phyloP scores from a whole-genome alignment of 1,140 invertebrate species.

The Meloidogyne floridensis region DNA sequence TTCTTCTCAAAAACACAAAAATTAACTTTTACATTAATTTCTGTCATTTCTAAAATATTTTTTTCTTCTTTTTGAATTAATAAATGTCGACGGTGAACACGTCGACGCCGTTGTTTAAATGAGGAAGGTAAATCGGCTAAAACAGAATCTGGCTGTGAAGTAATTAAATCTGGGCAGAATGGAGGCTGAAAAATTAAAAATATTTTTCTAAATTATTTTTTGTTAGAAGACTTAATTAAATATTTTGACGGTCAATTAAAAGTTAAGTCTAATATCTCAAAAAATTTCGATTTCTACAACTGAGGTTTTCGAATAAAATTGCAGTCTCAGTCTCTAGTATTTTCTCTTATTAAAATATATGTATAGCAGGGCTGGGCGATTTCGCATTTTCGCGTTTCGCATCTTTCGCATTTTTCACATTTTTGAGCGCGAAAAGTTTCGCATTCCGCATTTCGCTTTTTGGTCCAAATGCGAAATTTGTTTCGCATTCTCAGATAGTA shows the following conservation, averaged over 20 bases:
- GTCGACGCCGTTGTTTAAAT: not conserved
- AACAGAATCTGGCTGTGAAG: constrained; percentile 61
- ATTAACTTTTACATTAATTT: constrained; percentile 4
- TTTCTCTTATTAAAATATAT: no score
- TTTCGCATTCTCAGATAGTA: no score
- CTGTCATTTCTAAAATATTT: not conserved
- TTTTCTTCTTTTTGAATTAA: not conserved
- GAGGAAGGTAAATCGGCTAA: constrained; percentile 51
- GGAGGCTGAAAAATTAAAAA: constrained; percentile 51
- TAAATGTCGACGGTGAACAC: not conserved
- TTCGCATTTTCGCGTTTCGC: no score
- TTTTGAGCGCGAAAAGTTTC: no score
- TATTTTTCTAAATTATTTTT: not conserved
- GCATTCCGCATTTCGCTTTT: no score
- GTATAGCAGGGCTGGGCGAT: no score
- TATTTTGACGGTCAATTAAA: not conserved
- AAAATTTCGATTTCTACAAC: no score
- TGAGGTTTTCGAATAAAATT: no score
- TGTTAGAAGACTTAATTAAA: not conserved
- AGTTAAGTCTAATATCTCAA: no score
- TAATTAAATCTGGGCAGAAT: constrained; percentile 62
- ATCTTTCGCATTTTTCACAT: no score
- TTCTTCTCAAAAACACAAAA: not conserved
- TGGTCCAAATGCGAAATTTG: no score
- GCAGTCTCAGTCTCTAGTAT: no score